Evolutionary conservation across 2,113 vertebrate species (phyloP).

Genomic region (Podarcis cretensis): DNA sequence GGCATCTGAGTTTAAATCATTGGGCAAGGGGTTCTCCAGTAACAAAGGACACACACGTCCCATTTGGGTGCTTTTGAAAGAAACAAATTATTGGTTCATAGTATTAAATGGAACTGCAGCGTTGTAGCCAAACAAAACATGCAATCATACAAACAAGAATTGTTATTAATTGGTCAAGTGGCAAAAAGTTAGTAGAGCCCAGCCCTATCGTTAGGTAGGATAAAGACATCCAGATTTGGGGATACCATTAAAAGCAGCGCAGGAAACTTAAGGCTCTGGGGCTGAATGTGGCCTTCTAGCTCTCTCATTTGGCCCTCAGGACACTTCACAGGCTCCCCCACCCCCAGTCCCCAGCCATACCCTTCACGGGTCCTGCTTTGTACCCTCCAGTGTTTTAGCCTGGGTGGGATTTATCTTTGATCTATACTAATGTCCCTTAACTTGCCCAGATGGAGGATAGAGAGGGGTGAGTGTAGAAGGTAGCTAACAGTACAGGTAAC

Average conservation of each 20-base stretch:
- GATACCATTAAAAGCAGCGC: background rate
- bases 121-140: background rate
- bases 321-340: too few relatives aligned
- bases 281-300: background rate
- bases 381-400: too few relatives aligned
- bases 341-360: too few relatives aligned
- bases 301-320: too few relatives aligned
- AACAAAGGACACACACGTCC: background rate
- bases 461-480: too few relatives aligned
- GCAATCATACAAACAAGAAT: too few relatives aligned
- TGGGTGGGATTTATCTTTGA: too few relatives aligned
- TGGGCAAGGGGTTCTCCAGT: background rate
- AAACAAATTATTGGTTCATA: background rate
- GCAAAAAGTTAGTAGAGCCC: background rate
- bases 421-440: too few relatives aligned
- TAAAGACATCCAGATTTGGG: background rate
- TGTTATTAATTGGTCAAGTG: background rate
- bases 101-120: background rate
- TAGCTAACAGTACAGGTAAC: too few relatives aligned
- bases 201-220: background rate
- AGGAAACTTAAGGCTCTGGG: too few relatives aligned
- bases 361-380: too few relatives aligned
- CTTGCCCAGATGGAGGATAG: too few relatives aligned
- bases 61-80: background rate
- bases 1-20: background rate